Evolutionary conservation across 2,797 vertebrate species (phyloP).

Genomic region (Hozukius guyotensis): DNA sequence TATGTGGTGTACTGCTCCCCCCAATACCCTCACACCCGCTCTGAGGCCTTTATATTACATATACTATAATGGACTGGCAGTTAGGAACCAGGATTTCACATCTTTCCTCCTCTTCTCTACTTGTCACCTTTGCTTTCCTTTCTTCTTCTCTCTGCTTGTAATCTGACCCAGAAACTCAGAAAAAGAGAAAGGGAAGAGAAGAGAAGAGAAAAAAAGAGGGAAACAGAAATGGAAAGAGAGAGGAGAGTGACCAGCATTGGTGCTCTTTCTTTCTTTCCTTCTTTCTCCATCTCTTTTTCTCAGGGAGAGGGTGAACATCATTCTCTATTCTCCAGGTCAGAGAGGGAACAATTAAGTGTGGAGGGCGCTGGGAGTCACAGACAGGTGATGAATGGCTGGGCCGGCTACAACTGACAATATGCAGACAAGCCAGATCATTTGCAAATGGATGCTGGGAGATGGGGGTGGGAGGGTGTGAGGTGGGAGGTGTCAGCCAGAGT

Average conservation of each 20-base stretch:
- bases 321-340: slow-evolving; percentile 89
- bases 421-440: slow-evolving; percentile 94
- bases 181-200: not conserved
- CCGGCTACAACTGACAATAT: slow-evolving; percentile 90
- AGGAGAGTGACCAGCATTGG: slow-evolving; percentile 9
- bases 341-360: slow-evolving; percentile 89
- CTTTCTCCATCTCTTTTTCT: not conserved
- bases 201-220: slow-evolving; percentile 31
- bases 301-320: slow-evolving; percentile 66
- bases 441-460: slow-evolving; percentile 86
- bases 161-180: slow-evolving; percentile 69
- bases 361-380: slow-evolving; percentile 85
- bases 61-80: slow-evolving; percentile 6
- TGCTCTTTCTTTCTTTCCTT: not conserved
- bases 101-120: not conserved
- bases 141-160: slow-evolving; percentile 4
- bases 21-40: not conserved
- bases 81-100: not conserved
- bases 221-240: not conserved
- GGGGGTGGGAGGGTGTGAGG: slow-evolving; percentile 36
- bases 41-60: not conserved
- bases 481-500: not conserved
- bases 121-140: not conserved
- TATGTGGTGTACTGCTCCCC: not conserved
- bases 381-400: slow-evolving; percentile 92